These are phyloP conservation scores for Pseudoips prasinana DNA, from an alignment of 2,888 invertebrate genomes.

Conservation along the genomic window DNA sequence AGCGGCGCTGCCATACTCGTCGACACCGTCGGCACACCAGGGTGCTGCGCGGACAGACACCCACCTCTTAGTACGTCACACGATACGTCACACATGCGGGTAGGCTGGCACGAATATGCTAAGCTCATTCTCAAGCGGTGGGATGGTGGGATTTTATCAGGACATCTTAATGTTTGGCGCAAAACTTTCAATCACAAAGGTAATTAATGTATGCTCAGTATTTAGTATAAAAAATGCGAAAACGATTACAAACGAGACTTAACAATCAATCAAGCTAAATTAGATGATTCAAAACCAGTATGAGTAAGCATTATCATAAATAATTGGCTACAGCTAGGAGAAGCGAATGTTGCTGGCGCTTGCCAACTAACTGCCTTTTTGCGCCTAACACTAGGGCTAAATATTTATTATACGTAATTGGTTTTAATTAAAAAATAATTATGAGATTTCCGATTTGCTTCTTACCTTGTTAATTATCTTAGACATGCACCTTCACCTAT, in stretches of 20 bases:
- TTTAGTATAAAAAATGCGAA: too few relatives aligned
- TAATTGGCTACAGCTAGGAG: not conserved
- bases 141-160: conserved; percentile 13
- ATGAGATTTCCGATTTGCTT: conserved; percentile 36
- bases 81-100: conserved; percentile 7
- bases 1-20: conserved; percentile 65
- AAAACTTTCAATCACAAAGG: conserved; percentile 4
- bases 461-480: conserved; percentile 67
- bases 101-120: not conserved
- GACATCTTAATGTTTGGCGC: conserved; percentile 29
- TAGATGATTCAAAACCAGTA: too few relatives aligned
- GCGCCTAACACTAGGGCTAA: conserved; percentile 33
- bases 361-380: conserved; percentile 14
- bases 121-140: conserved; percentile 39
- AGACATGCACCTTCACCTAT: conserved; percentile 68
- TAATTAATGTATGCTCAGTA: too few relatives aligned
- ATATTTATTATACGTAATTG: too few relatives aligned
- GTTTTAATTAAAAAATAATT: too few relatives aligned
- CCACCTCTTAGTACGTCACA: conserved; percentile 5
- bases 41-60: conserved; percentile 50
- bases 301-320: too few relatives aligned
- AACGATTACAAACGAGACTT: too few relatives aligned
- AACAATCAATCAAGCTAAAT: too few relatives aligned
- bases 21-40: conserved; percentile 69
- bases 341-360: conserved; percentile 1